A percentile compares a stretch with the other conserved stretches of the same genome.
phyloP scores from a whole-genome alignment of 2,888 invertebrate species.

The Cryptops parisi region DNA sequence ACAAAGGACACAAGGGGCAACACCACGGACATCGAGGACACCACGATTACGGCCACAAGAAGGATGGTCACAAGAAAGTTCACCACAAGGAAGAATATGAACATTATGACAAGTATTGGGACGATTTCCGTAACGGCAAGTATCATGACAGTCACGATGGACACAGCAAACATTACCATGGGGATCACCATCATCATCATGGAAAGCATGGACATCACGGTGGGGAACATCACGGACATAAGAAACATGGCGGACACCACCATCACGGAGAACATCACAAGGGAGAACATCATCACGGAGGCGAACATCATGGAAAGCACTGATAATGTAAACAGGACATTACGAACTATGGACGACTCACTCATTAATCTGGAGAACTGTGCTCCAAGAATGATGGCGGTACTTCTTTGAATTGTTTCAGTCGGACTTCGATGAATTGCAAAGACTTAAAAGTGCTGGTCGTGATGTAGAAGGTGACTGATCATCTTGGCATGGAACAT shows the following conservation, averaged over 20 bases:
- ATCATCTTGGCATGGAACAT: too few relatives aligned
- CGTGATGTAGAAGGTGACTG: too few relatives aligned
- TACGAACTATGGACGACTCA: too few relatives aligned
- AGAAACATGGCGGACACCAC: slow-evolving; percentile 16
- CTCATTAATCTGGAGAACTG: too few relatives aligned
- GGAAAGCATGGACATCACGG: slow-evolving; percentile 12
- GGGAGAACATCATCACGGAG: slow-evolving; percentile 1
- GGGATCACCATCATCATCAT: slow-evolving; percentile 16
- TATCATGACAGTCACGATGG: slow-evolving; percentile 17
- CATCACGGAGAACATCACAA: slow-evolving; percentile 5
- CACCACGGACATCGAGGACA: slow-evolving; percentile 45
- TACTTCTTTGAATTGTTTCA: too few relatives aligned
- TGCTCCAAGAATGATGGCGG: too few relatives aligned
- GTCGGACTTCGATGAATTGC: too few relatives aligned
- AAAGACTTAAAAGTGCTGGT: too few relatives aligned
- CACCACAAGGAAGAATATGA: slow-evolving; percentile 42
- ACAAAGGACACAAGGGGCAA: slow-evolving; percentile 40
- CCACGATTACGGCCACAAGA: slow-evolving; percentile 60
- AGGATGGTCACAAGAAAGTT: slow-evolving; percentile 49
- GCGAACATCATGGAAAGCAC: slow-evolving; percentile 2
- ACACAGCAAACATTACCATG: slow-evolving; percentile 15
- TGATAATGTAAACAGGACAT: too few relatives aligned
- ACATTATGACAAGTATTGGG: slow-evolving; percentile 38
- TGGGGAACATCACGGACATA: slow-evolving; percentile 11
- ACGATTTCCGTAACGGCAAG: slow-evolving; percentile 16